Base-by-base conservation (phyloP, 2,113 vertebrate genomes). In the Lagopus muta region DNA sequence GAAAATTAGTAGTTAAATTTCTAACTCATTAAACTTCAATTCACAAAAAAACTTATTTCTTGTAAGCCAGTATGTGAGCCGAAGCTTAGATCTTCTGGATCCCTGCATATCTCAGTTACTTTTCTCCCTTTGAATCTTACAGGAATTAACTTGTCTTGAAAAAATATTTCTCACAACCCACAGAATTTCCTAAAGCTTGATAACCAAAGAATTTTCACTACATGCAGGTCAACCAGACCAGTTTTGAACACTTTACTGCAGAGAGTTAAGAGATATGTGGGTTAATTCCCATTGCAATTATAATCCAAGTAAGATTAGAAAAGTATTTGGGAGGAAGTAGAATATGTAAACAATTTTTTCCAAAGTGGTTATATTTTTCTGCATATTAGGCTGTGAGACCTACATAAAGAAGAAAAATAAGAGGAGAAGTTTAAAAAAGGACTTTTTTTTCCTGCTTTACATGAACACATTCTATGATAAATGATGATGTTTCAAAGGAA, bases 11-110 rank as follows among this genome's bases (percentile, higher is more conserved):
- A 47, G 18, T 72, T 47, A 13, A 34, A 28, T 82, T 90, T 69
- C 79, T 43, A 64, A 64, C 78, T 61, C 5, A 40, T 38, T 34
- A 20, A 57, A 15, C 87, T 73, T 30, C 61, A 25, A 64, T 47
- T 57, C 28, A 80, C 14, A 32, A 21, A 67, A 52, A 50, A 52
- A 0, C 8, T 15, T 14, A 28, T 25, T 30, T 13, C 28, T 75
- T 78, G 38, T 54, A 34, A 48, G 22, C 45, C 30, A 6, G 60
- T 54, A 38, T 8, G 21, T 0, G 0, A 89, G 12, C 14, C 50
- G 64, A 91, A 84, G 11, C 8, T 24, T 28, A 58, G 30, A 60
- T 50, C 45, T 28, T 77, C 21, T 67, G n/a, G 28, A 78, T 32
- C 9, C 55, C 42, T 43, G 6, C 18, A 27, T 30, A 30, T 81